Conservation (phyloP, 2,797 vertebrate genomes). For the Microcaecilia unicolor region DNA sequence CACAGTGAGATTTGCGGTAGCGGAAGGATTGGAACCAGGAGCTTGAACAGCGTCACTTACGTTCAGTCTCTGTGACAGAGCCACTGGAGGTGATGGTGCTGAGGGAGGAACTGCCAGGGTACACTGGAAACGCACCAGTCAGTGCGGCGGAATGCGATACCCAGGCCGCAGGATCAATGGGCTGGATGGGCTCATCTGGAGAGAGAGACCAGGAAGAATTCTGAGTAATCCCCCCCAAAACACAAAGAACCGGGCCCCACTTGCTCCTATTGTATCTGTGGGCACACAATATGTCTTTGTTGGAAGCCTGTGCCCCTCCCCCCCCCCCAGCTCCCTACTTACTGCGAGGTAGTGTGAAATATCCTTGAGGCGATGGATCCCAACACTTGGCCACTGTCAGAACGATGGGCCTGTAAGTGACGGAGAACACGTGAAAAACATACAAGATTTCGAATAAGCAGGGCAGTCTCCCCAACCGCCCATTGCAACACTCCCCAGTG, state of each 20-base stretch:
- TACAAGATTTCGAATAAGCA: no score
- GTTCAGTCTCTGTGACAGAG: constrained; percentile 72
- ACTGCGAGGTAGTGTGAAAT: constrained; percentile 87
- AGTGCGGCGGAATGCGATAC: constrained; percentile 81
- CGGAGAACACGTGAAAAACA: background rate
- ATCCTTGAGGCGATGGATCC: constrained; percentile 86
- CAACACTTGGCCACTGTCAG: constrained; percentile 89
- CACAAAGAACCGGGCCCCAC: no score
- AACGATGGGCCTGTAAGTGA: constrained; percentile 70
- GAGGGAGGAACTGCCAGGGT: constrained; percentile 77
- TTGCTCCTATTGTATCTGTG: background rate
- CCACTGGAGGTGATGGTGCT: constrained; percentile 85
- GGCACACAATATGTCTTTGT: background rate
- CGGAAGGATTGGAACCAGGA: no score
- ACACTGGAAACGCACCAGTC: constrained; percentile 73
- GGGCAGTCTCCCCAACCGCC: no score
- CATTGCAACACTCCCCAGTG: no score
- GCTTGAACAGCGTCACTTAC: constrained; percentile 34
- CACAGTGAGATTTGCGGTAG: no score
- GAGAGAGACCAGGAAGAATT: background rate
- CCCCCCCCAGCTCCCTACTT: constrained; percentile 28
- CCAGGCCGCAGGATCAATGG: constrained; percentile 87
- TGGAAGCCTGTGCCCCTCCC: background rate
- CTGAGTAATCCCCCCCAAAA: no score
- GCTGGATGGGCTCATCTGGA: constrained; percentile 83